Percentiles rank a stretch among this genome's conserved stretches.
phyloP scores from a whole-genome alignment of 1,140 invertebrate genomes.

The Eueides isabella region DNA sequence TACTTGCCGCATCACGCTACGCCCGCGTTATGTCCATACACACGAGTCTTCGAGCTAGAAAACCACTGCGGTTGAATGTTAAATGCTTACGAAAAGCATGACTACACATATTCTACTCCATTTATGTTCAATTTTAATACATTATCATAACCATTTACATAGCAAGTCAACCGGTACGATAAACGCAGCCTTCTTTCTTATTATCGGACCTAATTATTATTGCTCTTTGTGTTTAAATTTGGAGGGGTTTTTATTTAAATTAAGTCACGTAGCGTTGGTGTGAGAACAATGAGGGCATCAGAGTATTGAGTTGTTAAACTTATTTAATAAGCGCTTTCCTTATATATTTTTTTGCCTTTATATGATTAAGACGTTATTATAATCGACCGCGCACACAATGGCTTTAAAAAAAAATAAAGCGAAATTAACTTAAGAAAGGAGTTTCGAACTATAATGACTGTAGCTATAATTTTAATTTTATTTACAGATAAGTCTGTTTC shows the following conservation, averaged over 20 bases:
- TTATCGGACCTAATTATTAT: constrained; percentile 80
- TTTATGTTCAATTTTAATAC: constrained; percentile 74
- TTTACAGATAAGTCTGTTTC: constrained; percentile 36
- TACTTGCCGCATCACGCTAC: constrained; percentile 60
- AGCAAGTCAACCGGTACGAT: constrained; percentile 55
- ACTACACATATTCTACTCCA: constrained; percentile 76
- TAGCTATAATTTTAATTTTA: constrained; percentile 34
- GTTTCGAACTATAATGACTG: constrained; percentile 14
- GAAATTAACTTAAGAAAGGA: neutral
- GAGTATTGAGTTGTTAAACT: constrained; percentile 63
- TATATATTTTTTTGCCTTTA: neutral
- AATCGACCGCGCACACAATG: constrained; percentile 7
- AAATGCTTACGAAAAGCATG: constrained; percentile 67
- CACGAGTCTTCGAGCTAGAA: constrained; percentile 54
- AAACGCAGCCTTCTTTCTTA: constrained; percentile 60
- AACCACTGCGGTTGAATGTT: constrained; percentile 56
- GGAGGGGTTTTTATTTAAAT: constrained; percentile 75
- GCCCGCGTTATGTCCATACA: constrained; percentile 42
- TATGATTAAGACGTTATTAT: neutral
- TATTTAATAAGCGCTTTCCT: constrained; percentile 34
- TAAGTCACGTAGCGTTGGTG: constrained; percentile 64
- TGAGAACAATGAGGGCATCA: constrained; percentile 61
- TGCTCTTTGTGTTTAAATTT: constrained; percentile 77
- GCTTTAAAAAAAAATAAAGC: neutral
- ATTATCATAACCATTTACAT: constrained; percentile 81